phyloP scores from a whole-genome alignment of 2,113 vertebrate genomes.

The Urocitellus parryii region DNA sequence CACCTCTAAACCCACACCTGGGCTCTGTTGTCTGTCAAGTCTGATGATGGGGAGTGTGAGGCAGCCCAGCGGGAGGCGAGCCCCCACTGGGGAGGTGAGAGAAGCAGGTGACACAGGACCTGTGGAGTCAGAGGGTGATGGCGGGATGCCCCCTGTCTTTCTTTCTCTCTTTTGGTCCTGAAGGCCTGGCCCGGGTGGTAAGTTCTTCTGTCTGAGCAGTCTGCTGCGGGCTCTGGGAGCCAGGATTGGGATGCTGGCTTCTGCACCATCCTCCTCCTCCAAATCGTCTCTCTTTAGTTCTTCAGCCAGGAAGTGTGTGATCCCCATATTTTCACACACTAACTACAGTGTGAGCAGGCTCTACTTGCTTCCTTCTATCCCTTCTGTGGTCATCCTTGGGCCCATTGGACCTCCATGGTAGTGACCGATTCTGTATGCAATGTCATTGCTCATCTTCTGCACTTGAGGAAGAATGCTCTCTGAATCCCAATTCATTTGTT shows the following conservation, averaged over 20 bases:
- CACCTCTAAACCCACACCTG: neutral
- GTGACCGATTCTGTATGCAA: neutral
- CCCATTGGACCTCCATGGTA: neutral
- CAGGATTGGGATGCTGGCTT: fast-evolving
- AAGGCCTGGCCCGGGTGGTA: neutral
- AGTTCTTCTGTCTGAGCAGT: neutral
- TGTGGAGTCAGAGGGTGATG: fast-evolving
- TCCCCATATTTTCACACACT: fast-evolving
- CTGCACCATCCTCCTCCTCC: neutral
- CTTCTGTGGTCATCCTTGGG: neutral
- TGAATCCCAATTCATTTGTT: neutral
- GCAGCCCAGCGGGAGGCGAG: too few species aligned
- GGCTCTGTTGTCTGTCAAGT: neutral
- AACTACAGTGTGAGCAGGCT: fast-evolving
- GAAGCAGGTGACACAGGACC: neutral
- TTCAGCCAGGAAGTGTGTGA: neutral
- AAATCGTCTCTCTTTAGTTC: too few species aligned
- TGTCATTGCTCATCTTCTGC: neutral
- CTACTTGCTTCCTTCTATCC: neutral
- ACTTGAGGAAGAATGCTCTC: neutral
- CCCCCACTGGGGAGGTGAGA: too few species aligned
- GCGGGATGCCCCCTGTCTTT: neutral
- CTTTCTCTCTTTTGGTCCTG: neutral
- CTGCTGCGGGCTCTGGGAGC: neutral
- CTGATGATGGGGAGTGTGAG: neutral